Evolutionary conservation across 2,113 vertebrate species (phyloP).

Genomic region (Ondatra zibethicus): DNA sequence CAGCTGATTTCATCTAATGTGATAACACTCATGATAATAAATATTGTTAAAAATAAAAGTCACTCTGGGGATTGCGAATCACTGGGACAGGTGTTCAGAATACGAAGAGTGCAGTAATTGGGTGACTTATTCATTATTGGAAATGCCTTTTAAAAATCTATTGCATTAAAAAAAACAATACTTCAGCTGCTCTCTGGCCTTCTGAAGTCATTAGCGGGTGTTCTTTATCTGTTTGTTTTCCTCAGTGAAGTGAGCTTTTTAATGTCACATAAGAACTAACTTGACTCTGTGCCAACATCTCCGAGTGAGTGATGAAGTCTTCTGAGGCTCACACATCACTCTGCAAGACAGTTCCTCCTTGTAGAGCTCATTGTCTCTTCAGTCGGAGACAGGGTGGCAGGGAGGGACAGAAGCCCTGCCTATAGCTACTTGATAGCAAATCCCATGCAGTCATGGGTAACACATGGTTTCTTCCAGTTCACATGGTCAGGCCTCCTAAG

Average conservation of each 20-base stretch:
- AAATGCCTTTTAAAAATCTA: conserved; percentile 85
- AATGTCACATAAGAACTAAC: conserved; percentile 55
- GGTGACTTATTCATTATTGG: conserved; percentile 84
- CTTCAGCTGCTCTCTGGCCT: conserved; percentile 75
- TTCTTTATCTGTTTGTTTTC: conserved; percentile 76
- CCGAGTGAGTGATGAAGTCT: conserved; percentile 62
- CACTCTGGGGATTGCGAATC: conserved; percentile 77
- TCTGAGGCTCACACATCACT: conserved; percentile 62
- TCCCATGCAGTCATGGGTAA: neutral
- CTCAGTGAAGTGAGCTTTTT: conserved; percentile 68
- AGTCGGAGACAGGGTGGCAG: neutral
- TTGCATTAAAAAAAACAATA: conserved; percentile 80
- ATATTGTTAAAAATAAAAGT: conserved; percentile 82
- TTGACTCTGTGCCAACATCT: conserved; percentile 21
- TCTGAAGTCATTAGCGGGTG: conserved; percentile 64
- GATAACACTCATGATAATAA: conserved; percentile 79
- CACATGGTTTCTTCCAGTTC: neutral
- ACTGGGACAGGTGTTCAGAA: conserved; percentile 82
- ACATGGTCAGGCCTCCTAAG: neutral
- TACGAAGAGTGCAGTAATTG: conserved; percentile 76
- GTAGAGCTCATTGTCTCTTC: neutral
- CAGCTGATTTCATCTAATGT: conserved; percentile 62
- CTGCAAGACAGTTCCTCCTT: neutral
- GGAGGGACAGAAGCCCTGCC: neutral
- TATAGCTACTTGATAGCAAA: neutral